These are phyloP conservation scores for Ataeniobius toweri DNA, from an alignment of 2,797 vertebrate genomes.

Conservation along the genomic window DNA sequence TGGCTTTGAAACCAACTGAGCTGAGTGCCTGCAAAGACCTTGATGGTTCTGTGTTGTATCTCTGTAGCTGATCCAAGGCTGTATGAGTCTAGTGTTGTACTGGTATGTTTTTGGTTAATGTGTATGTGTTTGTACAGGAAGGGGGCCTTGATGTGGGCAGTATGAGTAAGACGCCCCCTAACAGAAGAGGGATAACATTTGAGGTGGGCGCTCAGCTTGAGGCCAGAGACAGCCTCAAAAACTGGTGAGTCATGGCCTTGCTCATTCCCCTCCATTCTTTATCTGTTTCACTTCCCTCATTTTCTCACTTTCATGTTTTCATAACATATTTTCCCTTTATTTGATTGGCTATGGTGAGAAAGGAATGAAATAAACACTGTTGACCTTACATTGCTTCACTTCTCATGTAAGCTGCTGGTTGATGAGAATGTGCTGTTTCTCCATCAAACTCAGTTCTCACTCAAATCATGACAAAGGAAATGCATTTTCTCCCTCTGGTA, in stretches of 20 bases:
- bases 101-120: constrained; percentile 35
- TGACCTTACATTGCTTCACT: constrained; percentile 6
- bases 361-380: neutral
- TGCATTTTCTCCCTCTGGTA: neutral
- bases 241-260: constrained; percentile 85
- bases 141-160: constrained; percentile 78
- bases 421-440: neutral
- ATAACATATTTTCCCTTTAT: constrained; percentile 12
- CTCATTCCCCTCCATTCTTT: constrained; percentile 59
- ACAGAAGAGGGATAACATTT: constrained; percentile 97
- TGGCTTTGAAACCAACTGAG: neutral
- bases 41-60: constrained; percentile 13
- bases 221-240: constrained; percentile 97
- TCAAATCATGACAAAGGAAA: constrained; percentile 5
- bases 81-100: constrained; percentile 27
- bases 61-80: constrained; percentile 35
- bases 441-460: constrained; percentile 2
- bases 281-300: constrained; percentile 36
- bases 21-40: constrained; percentile 21
- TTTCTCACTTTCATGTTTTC: constrained; percentile 26
- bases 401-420: constrained; percentile 4
- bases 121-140: constrained; percentile 68
- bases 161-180: constrained; percentile 98
- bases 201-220: constrained; percentile 98
- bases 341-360: constrained; percentile 2